Percentiles rank a stretch among this genome's conserved stretches.
Conservation (phyloP, 2,113 vertebrate species). For the Azemiops feae region DNA sequence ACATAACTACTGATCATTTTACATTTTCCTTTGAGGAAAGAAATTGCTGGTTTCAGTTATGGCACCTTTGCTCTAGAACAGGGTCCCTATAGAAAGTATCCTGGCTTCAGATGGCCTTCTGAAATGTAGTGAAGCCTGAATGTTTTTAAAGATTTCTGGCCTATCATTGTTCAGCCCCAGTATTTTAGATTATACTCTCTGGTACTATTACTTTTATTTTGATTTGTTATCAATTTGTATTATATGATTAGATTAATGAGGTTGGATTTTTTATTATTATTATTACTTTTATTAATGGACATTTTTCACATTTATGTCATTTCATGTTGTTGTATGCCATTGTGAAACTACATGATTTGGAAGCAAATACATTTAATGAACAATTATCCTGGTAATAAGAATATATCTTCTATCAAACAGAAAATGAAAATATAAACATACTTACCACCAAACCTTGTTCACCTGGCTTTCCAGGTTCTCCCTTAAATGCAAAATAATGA, state of each 20-base stretch:
- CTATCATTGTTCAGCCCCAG: not conserved
- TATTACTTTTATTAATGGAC: not conserved
- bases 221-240: not conserved
- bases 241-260: not conserved
- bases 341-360: not conserved
- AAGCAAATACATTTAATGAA: not conserved
- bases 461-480: constrained; percentile 87
- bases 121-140: not conserved
- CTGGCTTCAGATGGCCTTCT: not conserved
- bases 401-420: constrained; percentile 19
- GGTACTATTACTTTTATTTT: not conserved
- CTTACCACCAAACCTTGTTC: constrained; percentile 84
- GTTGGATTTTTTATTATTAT: not conserved
- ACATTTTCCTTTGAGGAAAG: not conserved
- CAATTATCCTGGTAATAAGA: not conserved
- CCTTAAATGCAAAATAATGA: constrained; percentile 69
- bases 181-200: not conserved
- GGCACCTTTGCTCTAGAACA: not conserved
- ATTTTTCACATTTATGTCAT: not conserved
- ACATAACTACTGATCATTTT: not conserved
- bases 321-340: not conserved
- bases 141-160: not conserved
- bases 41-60: not conserved
- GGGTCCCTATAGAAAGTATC: not conserved
- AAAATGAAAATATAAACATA: not conserved